These are phyloP conservation scores for Balanococcus diminutus DNA, from an alignment of 2,888 invertebrate genomes.

Conservation along the genomic window DNA sequence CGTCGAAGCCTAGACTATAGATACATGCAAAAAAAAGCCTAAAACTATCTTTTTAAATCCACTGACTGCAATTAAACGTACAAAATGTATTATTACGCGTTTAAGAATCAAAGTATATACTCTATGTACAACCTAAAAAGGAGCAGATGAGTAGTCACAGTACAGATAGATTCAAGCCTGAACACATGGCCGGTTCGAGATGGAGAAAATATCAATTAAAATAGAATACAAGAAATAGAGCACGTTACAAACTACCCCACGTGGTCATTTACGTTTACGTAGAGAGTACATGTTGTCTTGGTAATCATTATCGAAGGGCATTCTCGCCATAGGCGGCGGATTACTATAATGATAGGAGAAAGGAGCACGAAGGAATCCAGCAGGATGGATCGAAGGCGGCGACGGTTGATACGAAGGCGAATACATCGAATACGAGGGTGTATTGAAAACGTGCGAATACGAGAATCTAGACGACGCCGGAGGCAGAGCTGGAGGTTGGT, in stretches of 20 bases:
- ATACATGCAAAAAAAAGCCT: not conserved
- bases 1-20: not conserved
- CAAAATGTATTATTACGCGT: not conserved
- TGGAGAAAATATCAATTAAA: not conserved
- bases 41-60: not conserved
- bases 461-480: conserved; percentile 9
- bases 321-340: not conserved
- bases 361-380: not conserved
- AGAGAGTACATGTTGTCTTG: conserved; percentile 12
- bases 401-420: conserved; percentile 31
- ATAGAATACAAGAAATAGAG: not conserved
- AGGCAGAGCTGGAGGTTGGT: conserved; percentile 25
- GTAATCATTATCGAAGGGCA: conserved; percentile 10
- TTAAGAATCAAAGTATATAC: not conserved
- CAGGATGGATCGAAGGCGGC: not conserved
- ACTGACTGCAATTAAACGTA: not conserved
- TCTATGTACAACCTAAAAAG: conserved; percentile 30
- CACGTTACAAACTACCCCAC: not conserved
- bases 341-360: conserved; percentile 23
- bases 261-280: conserved; percentile 45
- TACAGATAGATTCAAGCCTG: not conserved
- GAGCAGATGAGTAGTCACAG: not conserved
- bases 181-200: conserved; percentile 7
- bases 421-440: conserved; percentile 34
- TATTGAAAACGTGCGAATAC: conserved; percentile 42